These are phyloP conservation scores for Falco cherrug DNA, from an alignment of 2,797 vertebrate species.

Conservation along the genomic window DNA sequence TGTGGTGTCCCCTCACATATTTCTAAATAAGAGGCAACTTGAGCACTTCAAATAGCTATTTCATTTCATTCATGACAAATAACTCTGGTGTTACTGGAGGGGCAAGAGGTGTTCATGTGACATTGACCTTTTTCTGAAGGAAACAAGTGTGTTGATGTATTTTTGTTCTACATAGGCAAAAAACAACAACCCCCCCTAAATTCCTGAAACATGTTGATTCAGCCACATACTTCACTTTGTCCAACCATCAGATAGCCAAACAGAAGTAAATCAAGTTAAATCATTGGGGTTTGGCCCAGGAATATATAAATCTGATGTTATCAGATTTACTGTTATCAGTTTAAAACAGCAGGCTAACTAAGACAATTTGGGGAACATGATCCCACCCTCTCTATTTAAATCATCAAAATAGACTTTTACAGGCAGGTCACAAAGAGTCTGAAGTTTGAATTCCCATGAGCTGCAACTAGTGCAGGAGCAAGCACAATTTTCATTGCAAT, in stretches of 20 bases:
- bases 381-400: not conserved
- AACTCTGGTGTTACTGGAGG: not conserved
- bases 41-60: not conserved
- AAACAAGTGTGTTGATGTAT: not conserved
- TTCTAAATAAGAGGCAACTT: not conserved
- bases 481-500: not conserved
- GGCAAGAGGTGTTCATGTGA: not conserved
- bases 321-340: not conserved
- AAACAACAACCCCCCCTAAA: fast-evolving
- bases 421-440: not conserved
- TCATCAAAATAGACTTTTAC: not conserved
- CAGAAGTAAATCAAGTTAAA: not conserved
- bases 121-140: not conserved
- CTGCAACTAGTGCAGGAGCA: not conserved
- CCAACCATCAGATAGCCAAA: no score
- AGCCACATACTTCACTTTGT: not conserved
- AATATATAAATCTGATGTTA: not conserved
- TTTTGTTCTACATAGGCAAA: not conserved
- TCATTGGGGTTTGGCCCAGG: not conserved
- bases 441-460: not conserved
- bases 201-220: not conserved
- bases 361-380: not conserved
- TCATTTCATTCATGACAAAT: not conserved
- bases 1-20: not conserved
- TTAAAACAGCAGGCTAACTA: not conserved